Percentiles rank a stretch among this genome's conserved stretches.
Evolutionary conservation across 2,113 vertebrate genomes (phyloP).

Genomic region (Xenopus tropicalis): UCB_Xtro_10.0 CM004445.2:123262001-123262500

Average conservation of each 20-base stretch:
- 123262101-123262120: not conserved
- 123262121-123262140: not conserved
- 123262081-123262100: too few species aligned
- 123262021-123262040: too few species aligned
- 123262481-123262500: conserved; percentile 26
- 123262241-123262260: not conserved
- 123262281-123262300: conserved; percentile 11
- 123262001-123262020: too few species aligned
- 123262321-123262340: conserved; percentile 32
- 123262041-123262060: too few species aligned
- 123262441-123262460: conserved; percentile 14
- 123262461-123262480: conserved; percentile 15
- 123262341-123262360: conserved; percentile 17
- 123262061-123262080: too few species aligned
- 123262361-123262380: conserved; percentile 28
- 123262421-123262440: conserved; percentile 1
- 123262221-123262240: not conserved
- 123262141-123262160: not conserved
- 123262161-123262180: not conserved
- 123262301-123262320: conserved; percentile 24
- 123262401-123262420: conserved; percentile 22
- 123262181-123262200: not conserved
- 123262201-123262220: not conserved
- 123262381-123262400: conserved; percentile 37
- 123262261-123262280: conserved; percentile 22